Base-by-base conservation (phyloP, 2,888 invertebrate genomes). In the Tenthredo notha region DNA sequence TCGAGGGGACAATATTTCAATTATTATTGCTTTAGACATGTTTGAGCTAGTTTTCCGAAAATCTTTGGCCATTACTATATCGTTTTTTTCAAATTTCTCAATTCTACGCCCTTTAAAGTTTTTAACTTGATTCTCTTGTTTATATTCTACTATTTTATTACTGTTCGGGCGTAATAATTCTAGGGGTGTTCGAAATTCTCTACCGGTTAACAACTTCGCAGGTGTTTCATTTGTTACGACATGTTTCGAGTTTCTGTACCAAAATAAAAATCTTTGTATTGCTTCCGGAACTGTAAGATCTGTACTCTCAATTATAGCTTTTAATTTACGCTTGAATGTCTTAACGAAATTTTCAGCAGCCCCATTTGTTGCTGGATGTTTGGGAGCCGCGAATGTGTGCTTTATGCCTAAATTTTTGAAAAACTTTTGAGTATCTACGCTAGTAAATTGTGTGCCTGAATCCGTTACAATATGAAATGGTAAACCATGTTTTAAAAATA, bases 351-450 rank as follows among this genome's bases (percentile, higher is more conserved):
- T 58, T 77, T 87, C 86, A 25, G 86, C 86, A 75, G 84, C 85
- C n/a, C 86, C 86, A 80, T 86, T 86, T 15, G 78, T 86, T n/a
- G 84, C 75, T 58, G 86, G 85, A 61, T 88, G 87, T 61, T 85
- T 86, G 18, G 87, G 86, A 67, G 86, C 61, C 25, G 86, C 75
- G 10, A 85, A 75, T 2, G 74, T 67, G 29, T 87, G 86, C 29
- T 84, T 58, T 5, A 87, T 61, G 18, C 82, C 85, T 84, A 87
- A 86, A 12, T 61, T 85, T 37, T 25, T 58, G 15, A 78, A 74
- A 82, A 87, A 86, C 7, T 84, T 21, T 25, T 77, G n/a, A 21
- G 77, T 65, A 54, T 84, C 85, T 47, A n/a, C 61, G 15, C 43
- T 58, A 18, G 70, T 67, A 83, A 75, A 86, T 50, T 84, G 78